Percentiles rank a stretch among this genome's conserved stretches.
Evolutionary conservation across 2,113 vertebrate genomes (phyloP).

Genomic region (Ptyas mucosa): DNA sequence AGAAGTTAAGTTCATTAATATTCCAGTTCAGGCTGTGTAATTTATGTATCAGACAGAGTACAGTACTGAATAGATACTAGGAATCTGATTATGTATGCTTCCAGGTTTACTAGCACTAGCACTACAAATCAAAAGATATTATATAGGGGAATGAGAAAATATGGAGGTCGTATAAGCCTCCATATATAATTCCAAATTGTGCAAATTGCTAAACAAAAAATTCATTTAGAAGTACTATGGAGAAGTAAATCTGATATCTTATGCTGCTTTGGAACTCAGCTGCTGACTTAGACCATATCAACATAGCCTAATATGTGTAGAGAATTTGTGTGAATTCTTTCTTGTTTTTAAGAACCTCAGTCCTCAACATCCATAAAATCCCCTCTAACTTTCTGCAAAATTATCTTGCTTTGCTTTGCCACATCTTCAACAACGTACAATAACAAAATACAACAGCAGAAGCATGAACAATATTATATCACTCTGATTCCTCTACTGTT

Average conservation of each 20-base stretch:
- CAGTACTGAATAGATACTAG: not conserved
- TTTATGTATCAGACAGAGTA: not conserved
- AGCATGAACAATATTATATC: not conserved
- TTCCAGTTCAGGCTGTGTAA: not conserved
- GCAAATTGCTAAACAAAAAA: not conserved
- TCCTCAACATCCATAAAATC: not conserved
- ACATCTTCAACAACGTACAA: not conserved
- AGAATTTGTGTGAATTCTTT: not conserved
- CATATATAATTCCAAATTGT: not conserved
- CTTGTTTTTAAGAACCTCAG: not conserved
- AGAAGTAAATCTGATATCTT: not conserved
- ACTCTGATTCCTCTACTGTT: constrained; percentile 17
- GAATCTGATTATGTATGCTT: not conserved
- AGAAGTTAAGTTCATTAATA: not conserved
- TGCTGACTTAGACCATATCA: not conserved
- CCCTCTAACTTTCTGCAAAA: not conserved
- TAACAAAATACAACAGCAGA: not conserved
- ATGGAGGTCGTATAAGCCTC: not conserved
- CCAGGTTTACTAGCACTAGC: not conserved
- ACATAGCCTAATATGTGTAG: not conserved
- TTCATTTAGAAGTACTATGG: not conserved
- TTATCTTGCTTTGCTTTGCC: not conserved
- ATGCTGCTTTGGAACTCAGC: not conserved
- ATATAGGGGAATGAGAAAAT: not conserved
- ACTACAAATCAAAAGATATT: not conserved